Evolutionary conservation across 2,888 invertebrate species (phyloP), one percentile per base, ranked within the genome.

Genomic region (Drosophila seclusa): DNA sequence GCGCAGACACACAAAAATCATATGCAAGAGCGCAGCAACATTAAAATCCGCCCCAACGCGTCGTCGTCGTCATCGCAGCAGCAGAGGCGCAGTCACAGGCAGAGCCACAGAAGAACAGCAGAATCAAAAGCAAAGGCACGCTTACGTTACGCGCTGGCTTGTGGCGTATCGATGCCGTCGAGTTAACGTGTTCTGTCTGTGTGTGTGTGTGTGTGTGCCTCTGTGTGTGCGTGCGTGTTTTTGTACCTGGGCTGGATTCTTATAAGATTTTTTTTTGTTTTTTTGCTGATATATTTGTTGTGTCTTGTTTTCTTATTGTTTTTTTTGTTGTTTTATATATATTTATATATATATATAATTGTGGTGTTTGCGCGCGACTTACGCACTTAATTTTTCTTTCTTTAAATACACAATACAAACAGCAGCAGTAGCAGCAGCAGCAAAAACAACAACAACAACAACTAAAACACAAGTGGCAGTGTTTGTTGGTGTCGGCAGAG

Each of bases 21-120:
- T 77, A 79, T 77, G 80, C 76, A 79, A 78, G 76, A 78, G 80
- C 76, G 80, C 76, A 78, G 67, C 80, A 78, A 72, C 64, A 77
- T 78, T 78, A 76, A 79, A 78, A 78, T 67, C 80, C 76, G 77
- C 76, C 77, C 77, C 77, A 79, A 77, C 80, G 80, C 79, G 75
- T 74, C 70, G 79, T 50, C 55, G 66, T 45, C 78, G 72, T 68
- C 70, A 48, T 52, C 76, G 60, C 63, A 59, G 53, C 53, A 58
- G 36, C 54, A 54, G 27, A 27, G 27, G 36, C 54, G 27, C 36
- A 38, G 45, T 45, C 63, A 57, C 61, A 55, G 62, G 32, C 45
- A 60, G 42, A 67, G 62, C 49, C 49, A 61, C 40, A 53, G 49
- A 34, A 29, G 31, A 53, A 64, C 62, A 48, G 61, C 66, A 76